Evolutionary conservation across 2,888 invertebrate genomes (phyloP).

Genomic region (Mycalesis mineus): DNA sequence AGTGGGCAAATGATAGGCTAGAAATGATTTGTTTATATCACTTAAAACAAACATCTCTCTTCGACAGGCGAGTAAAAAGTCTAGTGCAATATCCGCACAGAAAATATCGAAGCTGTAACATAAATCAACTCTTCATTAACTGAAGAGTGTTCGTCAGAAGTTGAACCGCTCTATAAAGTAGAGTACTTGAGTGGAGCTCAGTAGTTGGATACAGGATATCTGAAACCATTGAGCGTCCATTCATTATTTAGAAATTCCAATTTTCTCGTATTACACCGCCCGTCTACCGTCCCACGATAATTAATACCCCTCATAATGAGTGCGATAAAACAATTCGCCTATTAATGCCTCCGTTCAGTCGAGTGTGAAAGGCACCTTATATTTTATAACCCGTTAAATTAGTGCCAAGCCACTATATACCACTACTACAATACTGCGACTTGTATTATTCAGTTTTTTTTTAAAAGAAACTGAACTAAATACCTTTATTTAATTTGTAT

Average conservation of each 20-base stretch:
- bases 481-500: no score
- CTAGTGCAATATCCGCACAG: background rate
- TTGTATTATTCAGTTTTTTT: no score
- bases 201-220: slow-evolving; percentile 8
- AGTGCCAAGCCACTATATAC: no score
- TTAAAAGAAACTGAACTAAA: no score
- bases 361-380: slow-evolving; percentile 48
- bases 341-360: slow-evolving; percentile 37
- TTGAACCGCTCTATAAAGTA: slow-evolving; percentile 4
- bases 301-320: slow-evolving; percentile 65
- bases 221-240: slow-evolving; percentile 19
- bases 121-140: background rate
- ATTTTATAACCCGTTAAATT: slow-evolving; percentile 43
- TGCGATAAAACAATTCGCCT: slow-evolving; percentile 66
- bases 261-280: slow-evolving; percentile 31
- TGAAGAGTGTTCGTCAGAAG: background rate
- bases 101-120: background rate
- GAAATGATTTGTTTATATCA: no score
- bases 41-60: no score
- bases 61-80: no score
- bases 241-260: slow-evolving; percentile 33
- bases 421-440: no score
- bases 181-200: slow-evolving; percentile 6
- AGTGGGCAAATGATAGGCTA: no score
- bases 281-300: slow-evolving; percentile 38